A percentile compares a stretch with the other conserved stretches of the same genome.
Conservation (phyloP, 1,140 invertebrate genomes). For the Alviniconcha marisindica region DNA sequence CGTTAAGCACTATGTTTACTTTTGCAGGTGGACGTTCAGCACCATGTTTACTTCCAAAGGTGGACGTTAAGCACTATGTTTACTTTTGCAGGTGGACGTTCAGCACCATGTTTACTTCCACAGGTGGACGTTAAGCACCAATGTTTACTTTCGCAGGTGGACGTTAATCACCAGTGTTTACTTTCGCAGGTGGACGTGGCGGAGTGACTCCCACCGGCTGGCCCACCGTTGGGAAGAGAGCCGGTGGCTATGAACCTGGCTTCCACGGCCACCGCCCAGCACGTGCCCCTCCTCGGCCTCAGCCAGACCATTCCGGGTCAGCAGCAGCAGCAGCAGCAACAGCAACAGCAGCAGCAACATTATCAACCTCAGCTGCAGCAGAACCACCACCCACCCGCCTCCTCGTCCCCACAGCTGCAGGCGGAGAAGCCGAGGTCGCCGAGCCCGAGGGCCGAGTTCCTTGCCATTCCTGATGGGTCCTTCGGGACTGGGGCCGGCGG, state of each 20-base stretch:
- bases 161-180: neutral
- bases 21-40: neutral
- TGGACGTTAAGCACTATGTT: too few relatives aligned
- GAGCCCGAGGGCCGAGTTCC: slow-evolving; percentile 45
- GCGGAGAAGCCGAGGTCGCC: slow-evolving; percentile 39
- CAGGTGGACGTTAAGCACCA: neutral
- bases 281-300: neutral
- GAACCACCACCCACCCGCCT: neutral
- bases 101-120: neutral
- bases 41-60: neutral
- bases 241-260: neutral
- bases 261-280: neutral
- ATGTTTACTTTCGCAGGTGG: neutral
- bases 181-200: neutral
- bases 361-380: neutral
- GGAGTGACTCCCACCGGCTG: neutral
- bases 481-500: neutral
- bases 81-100: neutral
- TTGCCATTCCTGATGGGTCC: slow-evolving; percentile 45
- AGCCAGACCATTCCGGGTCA: neutral
- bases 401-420: neutral
- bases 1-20: too few relatives aligned
- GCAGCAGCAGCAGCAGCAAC: neutral
- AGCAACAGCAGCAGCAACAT: slow-evolving; percentile 3
- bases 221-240: neutral